Conservation (phyloP, 2,113 vertebrate genomes). For the Salvelinus alpinus region DNA sequence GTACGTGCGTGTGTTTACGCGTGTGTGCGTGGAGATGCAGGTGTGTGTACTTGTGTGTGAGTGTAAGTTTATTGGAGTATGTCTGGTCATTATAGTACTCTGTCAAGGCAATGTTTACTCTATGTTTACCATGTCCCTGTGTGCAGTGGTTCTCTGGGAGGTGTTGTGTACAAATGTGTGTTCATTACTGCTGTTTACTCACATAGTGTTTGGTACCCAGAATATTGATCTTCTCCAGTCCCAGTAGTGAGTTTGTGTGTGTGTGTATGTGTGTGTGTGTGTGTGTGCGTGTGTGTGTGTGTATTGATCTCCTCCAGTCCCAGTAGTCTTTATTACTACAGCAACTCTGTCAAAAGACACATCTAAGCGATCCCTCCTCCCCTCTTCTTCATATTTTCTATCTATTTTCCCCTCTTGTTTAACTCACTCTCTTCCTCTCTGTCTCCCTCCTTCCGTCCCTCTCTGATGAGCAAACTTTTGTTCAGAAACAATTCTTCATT, state of each 20-base stretch:
- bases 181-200: slow-evolving; percentile 6
- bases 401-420: background rate
- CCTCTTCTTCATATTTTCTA: slow-evolving; percentile 27
- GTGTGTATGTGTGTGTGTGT: background rate
- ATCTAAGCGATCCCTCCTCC: slow-evolving; percentile 63
- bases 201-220: background rate
- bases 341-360: slow-evolving; percentile 66
- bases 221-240: background rate
- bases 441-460: background rate
- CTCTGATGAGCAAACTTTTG: background rate
- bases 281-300: slow-evolving; percentile 1
- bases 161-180: background rate
- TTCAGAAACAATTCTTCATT: background rate
- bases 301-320: slow-evolving; percentile 62
- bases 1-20: slow-evolving; percentile 31
- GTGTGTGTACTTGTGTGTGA: background rate
- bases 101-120: background rate
- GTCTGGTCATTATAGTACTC: background rate
- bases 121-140: background rate
- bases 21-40: slow-evolving; percentile 10
- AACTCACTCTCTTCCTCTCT: background rate
- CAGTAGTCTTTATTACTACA: slow-evolving; percentile 64
- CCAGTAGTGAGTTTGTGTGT: background rate
- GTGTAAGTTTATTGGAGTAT: background rate
- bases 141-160: background rate